A percentile compares a stretch with the other conserved stretches of the same genome.
Evolutionary conservation across 2,888 invertebrate species (phyloP).

Genomic region (Dryocosmus kuriphilus): DNA sequence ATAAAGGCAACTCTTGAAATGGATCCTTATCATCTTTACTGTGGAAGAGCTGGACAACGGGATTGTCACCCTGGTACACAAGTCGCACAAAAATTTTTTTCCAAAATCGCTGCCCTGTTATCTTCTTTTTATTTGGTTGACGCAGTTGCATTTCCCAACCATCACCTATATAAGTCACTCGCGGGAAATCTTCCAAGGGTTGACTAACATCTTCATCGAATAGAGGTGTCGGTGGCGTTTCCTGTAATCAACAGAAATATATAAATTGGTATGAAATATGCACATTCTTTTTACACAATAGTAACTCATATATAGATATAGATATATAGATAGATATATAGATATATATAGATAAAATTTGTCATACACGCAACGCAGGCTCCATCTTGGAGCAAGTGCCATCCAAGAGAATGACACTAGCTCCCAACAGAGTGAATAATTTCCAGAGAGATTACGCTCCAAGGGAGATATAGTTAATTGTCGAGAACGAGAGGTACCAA

Average conservation of each 20-base stretch:
- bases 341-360: no score
- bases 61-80: conserved; percentile 88
- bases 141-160: conserved; percentile 98
- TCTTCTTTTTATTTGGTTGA: conserved; percentile 97
- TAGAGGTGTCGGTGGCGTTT: conserved; percentile 94
- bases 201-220: conserved; percentile 96
- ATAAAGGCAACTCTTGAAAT: conserved; percentile 95
- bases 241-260: conserved; percentile 79
- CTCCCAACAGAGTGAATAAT: no score
- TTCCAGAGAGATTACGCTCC: no score
- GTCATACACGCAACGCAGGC: no score
- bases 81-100: conserved; percentile 95
- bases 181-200: conserved; percentile 94
- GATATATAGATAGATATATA: no score
- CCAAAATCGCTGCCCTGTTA: conserved; percentile 97
- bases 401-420: no score
- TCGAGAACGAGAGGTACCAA: no score
- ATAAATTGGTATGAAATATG: background rate
- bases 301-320: no score
- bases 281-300: no score
- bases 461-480: no score
- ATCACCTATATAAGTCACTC: conserved; percentile 86
- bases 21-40: conserved; percentile 92
- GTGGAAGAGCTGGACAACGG: conserved; percentile 91
- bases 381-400: no score